Evolutionary conservation across 2,888 invertebrate species (phyloP).

Genomic region (Panzeria rudis): DNA sequence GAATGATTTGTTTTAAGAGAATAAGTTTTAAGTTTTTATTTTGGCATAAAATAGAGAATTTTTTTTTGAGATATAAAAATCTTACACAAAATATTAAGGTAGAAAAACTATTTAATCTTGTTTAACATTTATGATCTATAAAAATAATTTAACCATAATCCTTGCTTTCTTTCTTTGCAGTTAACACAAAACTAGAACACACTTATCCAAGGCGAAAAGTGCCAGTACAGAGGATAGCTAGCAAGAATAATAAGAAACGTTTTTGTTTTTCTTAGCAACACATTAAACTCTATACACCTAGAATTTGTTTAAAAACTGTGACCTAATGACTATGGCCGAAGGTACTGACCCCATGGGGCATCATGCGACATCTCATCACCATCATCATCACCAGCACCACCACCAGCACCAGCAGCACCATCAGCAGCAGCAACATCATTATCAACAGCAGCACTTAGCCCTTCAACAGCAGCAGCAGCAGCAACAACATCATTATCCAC

Average conservation of each 20-base stretch:
- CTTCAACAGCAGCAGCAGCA: slow-evolving; percentile 75
- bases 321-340: slow-evolving; percentile 90
- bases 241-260: background rate
- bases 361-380: slow-evolving; percentile 82
- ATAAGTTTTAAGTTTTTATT: slow-evolving; percentile 21
- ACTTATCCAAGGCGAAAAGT: background rate
- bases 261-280: background rate
- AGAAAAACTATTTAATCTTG: background rate
- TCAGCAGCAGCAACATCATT: slow-evolving; percentile 75
- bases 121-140: background rate
- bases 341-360: slow-evolving; percentile 87
- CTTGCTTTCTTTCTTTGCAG: slow-evolving; percentile 9
- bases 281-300: slow-evolving; percentile 11
- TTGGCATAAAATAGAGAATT: slow-evolving; percentile 38
- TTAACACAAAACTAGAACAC: background rate
- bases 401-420: slow-evolving; percentile 76
- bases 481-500: slow-evolving; percentile 77
- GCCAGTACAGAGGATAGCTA: background rate
- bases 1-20: slow-evolving; percentile 60
- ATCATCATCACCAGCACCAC: slow-evolving; percentile 80
- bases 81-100: background rate
- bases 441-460: slow-evolving; percentile 76
- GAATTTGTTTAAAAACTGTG: slow-evolving; percentile 78
- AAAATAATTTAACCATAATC: background rate
- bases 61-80: background rate